Evolutionary conservation across 2,113 vertebrate genomes (phyloP).

Genomic region (Uria aalge): DNA sequence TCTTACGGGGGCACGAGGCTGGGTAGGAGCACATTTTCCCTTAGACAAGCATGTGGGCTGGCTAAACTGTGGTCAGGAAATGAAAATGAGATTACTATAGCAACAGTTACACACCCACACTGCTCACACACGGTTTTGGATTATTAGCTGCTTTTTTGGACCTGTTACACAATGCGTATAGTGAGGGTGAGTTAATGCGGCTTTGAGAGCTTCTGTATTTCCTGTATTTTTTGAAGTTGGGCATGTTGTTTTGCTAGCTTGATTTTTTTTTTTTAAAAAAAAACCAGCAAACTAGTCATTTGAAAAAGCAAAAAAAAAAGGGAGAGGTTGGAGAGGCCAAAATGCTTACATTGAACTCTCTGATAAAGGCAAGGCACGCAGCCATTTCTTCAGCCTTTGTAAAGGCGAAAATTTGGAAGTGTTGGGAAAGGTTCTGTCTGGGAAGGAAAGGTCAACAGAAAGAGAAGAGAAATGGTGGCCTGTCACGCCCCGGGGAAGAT

Average conservation of each 20-base stretch:
- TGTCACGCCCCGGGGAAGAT: not conserved
- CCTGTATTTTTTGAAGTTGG: slow-evolving; percentile 51
- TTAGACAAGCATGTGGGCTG: slow-evolving; percentile 30
- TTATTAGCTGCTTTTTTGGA: slow-evolving; percentile 29
- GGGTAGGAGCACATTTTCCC: slow-evolving; percentile 22
- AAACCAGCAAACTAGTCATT: not conserved
- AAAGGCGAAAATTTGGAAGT: not conserved
- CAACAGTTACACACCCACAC: slow-evolving; percentile 48
- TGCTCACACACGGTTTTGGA: slow-evolving; percentile 14
- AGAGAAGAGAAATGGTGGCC: not conserved
- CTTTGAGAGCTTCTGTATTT: slow-evolving; percentile 38
- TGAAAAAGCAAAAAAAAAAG: not conserved
- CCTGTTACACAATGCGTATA: not conserved
- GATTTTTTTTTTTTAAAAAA: not conserved
- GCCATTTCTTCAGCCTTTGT: not conserved
- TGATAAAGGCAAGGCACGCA: not conserved
- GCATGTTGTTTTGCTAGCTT: not conserved
- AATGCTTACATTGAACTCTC: not conserved
- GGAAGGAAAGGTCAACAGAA: not conserved
- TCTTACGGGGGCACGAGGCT: not conserved
- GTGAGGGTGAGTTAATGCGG: not conserved
- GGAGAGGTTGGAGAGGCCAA: not conserved
- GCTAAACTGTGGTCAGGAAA: slow-evolving; percentile 31
- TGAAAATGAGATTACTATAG: slow-evolving; percentile 36
- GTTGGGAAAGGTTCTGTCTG: slow-evolving; percentile 13